These are phyloP conservation scores for Piliocolobus tephrosceles DNA, from an alignment of 2,113 vertebrate genomes.

Conservation along the genomic window DNA sequence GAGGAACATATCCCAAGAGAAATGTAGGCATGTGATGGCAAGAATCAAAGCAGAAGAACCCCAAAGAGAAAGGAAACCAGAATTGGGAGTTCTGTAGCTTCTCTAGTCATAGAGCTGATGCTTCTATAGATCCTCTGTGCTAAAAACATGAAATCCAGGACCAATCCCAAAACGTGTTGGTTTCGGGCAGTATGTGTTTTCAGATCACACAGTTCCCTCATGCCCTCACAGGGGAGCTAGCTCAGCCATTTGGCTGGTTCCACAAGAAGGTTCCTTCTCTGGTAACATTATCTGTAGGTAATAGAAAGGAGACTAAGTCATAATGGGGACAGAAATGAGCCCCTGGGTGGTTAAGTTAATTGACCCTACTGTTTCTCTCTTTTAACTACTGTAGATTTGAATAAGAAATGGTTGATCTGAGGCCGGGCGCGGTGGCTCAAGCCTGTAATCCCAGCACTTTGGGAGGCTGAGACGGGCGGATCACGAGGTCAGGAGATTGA, in stretches of 20 bases:
- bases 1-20: not conserved
- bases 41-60: conserved; percentile 23
- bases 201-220: not conserved
- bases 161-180: not conserved
- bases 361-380: not conserved
- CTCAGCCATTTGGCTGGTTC: not conserved
- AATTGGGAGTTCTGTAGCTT: not conserved
- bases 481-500: too few species aligned
- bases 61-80: not conserved
- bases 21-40: not conserved
- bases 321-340: not conserved
- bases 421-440: too few species aligned
- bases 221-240: not conserved
- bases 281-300: not conserved
- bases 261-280: not conserved
- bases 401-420: too few species aligned
- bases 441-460: too few species aligned
- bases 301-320: not conserved
- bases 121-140: not conserved
- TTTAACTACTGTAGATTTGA: not conserved
- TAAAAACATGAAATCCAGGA: not conserved
- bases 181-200: not conserved
- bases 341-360: not conserved
- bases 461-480: too few species aligned
- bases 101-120: not conserved